Evolutionary conservation across 2,888 invertebrate species (phyloP), one percentile per base, ranked within the genome.

Genomic region (Sesamia inferens): DNA sequence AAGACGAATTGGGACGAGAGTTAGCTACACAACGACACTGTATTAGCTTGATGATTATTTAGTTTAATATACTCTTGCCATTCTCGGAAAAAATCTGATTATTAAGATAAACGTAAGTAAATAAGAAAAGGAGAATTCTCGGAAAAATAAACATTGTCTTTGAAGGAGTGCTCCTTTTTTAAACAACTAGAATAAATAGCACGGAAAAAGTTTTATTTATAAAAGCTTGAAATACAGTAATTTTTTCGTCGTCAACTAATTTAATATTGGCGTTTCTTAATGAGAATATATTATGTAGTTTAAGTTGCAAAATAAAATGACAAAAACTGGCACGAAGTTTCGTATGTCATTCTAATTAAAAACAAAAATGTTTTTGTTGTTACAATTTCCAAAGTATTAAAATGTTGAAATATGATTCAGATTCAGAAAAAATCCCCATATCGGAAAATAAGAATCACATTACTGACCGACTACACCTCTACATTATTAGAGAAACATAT

Each of bases 361-460:
- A 67, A n/a, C 24, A 42, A 54, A 61, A n/a, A 42, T 57, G 0
- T 24, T 58, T 13, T 16, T 8, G 24, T 44, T 44, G 47, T 42
- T 19, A 14, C 69, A 69, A 63, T 77, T 57, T 57, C 71, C 65
- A 76, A 57, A 70, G 22, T 67, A 62, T 64, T 76, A 57, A 79
- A 81, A 77, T 73, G 59, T 63, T n/a, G 71, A 42, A 76, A 82
- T 78, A 76, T 66, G 70, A 78, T 84, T 87, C 87, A 86, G 79
- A 78, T 74, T 74, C 67, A 70, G 71, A 74, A 81, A 89, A 88
- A 85, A 84, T 81, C 87, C 89, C 83, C 79, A 84, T 89, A 91
- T 92, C 92, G 93, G 94, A 93, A 94, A 91, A 90, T 88, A 89
- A 90, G 94, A 92, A 89, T 96, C 95, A 92, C 93, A 93, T 96